These are phyloP conservation scores for Psittacus erithacus DNA, from an alignment of 2,113 vertebrate species.

Conservation along the genomic window DNA sequence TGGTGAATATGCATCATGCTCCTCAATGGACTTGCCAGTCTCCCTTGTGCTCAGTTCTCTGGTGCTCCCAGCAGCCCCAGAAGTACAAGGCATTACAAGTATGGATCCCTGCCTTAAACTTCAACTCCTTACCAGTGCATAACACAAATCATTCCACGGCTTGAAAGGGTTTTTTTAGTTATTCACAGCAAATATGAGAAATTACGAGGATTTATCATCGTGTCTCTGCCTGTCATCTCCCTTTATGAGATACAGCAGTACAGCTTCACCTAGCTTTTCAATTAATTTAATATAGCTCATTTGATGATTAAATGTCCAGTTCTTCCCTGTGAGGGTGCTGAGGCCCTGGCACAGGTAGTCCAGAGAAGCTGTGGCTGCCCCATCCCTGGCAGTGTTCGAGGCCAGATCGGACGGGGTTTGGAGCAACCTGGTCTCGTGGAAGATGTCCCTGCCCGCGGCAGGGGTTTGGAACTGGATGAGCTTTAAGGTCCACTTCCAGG, in stretches of 20 bases:
- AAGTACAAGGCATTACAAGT: background rate
- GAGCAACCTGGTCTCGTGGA: too few species aligned
- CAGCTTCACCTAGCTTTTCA: background rate
- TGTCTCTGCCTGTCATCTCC: background rate
- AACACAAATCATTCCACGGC: accelerated
- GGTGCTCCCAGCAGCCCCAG: background rate
- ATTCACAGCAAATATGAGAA: background rate
- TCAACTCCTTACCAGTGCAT: background rate
- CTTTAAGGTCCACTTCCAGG: too few species aligned
- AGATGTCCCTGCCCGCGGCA: too few species aligned
- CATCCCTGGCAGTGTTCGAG: background rate
- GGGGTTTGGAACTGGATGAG: too few species aligned
- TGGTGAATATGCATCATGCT: background rate
- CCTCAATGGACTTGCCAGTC: too few species aligned
- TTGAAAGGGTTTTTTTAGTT: background rate
- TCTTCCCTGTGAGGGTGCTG: background rate
- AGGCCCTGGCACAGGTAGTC: too few species aligned
- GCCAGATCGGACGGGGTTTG: background rate
- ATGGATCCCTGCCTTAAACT: background rate
- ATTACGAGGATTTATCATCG: background rate
- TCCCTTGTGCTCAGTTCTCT: accelerated
- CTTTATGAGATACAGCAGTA: background rate
- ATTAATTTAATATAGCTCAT: background rate
- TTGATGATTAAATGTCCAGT: background rate
- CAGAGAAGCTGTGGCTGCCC: background rate